A percentile compares a stretch with the other conserved stretches of the same genome.
Evolutionary conservation across 2,113 vertebrate species (phyloP).

Genomic region (Donacobius atricapilla): DNA sequence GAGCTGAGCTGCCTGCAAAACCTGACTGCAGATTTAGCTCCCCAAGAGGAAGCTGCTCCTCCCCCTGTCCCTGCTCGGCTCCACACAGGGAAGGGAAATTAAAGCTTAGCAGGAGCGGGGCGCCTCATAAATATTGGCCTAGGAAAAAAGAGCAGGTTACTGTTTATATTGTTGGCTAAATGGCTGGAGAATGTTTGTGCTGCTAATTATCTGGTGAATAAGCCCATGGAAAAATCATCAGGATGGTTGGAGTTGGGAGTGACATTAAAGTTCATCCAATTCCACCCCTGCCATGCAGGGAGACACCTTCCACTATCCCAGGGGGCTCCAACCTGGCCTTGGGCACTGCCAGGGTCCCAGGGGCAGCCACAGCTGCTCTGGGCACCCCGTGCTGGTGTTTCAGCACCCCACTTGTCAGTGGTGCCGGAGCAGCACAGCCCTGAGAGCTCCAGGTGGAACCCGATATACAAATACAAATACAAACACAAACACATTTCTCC

Average conservation of each 20-base stretch:
- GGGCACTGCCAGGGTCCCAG: background rate
- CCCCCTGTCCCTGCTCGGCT: background rate
- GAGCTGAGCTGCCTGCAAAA: background rate
- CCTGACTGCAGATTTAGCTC: background rate
- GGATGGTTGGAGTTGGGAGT: background rate
- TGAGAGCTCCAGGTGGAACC: background rate
- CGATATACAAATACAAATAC: background rate
- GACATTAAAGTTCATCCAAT: fast-evolving
- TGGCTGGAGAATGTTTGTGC: fast-evolving
- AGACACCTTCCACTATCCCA: background rate
- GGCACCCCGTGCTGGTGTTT: background rate
- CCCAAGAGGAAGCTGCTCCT: background rate
- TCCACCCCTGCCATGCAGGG: background rate
- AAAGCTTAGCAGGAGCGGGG: background rate
- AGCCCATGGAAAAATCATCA: background rate
- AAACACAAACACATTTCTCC: background rate
- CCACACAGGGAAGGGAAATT: background rate
- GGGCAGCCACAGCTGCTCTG: background rate
- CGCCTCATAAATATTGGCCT: background rate
- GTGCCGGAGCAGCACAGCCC: background rate
- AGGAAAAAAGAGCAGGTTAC: background rate
- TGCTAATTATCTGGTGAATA: background rate
- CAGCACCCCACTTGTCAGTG: background rate
- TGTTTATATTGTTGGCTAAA: background rate
- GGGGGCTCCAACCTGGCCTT: background rate